These are phyloP conservation scores for Climacteris rufus DNA, from an alignment of 2,113 vertebrate species.

Conservation along the genomic window DNA sequence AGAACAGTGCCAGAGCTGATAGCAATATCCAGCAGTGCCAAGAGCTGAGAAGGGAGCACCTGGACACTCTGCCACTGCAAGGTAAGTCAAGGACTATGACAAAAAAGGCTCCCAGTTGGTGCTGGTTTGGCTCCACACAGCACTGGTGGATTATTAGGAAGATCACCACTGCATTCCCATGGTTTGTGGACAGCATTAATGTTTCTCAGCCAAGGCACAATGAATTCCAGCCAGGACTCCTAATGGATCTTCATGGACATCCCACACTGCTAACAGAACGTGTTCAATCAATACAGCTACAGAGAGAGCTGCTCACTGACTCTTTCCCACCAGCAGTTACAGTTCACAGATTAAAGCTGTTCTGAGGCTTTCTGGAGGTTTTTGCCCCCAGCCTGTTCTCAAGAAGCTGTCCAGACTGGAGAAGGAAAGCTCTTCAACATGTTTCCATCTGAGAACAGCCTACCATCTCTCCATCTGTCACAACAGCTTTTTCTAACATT, in stretches of 20 bases:
- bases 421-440: background rate
- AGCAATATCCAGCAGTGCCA: background rate
- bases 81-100: background rate
- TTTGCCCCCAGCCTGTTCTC: background rate
- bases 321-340: background rate
- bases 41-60: background rate
- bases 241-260: background rate
- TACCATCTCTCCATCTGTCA: slow-evolving; percentile 17
- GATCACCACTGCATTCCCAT: fast-evolving
- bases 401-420: background rate
- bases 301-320: background rate
- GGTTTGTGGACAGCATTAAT: background rate
- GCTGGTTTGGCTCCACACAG: background rate
- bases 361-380: background rate
- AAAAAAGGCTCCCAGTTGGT: background rate
- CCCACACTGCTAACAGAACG: background rate
- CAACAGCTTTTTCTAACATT: background rate
- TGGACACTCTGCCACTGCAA: background rate
- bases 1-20: background rate
- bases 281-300: background rate
- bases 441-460: background rate
- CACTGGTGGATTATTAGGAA: background rate
- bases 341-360: background rate
- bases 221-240: background rate
- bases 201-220: background rate